phyloP scores from a whole-genome alignment of 2,113 vertebrate species.

The Sphaerodactylus townsendi region DNA sequence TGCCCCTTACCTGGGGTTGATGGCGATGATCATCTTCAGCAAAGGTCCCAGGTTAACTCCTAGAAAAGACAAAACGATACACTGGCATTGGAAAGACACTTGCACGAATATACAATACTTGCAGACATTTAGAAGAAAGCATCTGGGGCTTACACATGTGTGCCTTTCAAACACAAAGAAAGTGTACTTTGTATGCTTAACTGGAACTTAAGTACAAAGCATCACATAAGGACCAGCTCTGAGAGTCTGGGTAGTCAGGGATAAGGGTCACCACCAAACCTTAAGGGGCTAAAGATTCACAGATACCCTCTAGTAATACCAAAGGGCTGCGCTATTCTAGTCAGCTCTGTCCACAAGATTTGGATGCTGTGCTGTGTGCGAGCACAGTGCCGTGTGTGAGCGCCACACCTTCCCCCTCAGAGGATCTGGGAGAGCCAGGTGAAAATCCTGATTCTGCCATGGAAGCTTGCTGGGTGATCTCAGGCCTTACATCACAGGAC shows the following conservation, averaged over 20 bases:
- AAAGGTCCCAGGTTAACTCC: slow-evolving; percentile 91
- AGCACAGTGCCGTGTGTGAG: not conserved
- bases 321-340: not conserved
- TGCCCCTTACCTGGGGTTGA: slow-evolving; percentile 86
- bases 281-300: not conserved
- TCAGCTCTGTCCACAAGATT: not conserved
- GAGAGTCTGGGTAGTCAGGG: not conserved
- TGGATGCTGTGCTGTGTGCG: no score
- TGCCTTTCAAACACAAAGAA: not conserved
- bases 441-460: no score
- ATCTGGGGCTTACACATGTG: no score
- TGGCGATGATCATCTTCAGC: slow-evolving; percentile 88
- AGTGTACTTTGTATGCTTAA: not conserved
- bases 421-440: no score
- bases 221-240: not conserved
- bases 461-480: no score
- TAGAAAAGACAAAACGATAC: slow-evolving; percentile 50
- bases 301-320: not conserved
- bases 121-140: not conserved
- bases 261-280: not conserved
- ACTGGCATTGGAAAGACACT: no score
- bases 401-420: not conserved
- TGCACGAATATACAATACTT: not conserved
- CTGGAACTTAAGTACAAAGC: not conserved
- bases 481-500: no score